phyloP scores from a whole-genome alignment of 2,888 invertebrate genomes.

The Julus scandinavius region DNA sequence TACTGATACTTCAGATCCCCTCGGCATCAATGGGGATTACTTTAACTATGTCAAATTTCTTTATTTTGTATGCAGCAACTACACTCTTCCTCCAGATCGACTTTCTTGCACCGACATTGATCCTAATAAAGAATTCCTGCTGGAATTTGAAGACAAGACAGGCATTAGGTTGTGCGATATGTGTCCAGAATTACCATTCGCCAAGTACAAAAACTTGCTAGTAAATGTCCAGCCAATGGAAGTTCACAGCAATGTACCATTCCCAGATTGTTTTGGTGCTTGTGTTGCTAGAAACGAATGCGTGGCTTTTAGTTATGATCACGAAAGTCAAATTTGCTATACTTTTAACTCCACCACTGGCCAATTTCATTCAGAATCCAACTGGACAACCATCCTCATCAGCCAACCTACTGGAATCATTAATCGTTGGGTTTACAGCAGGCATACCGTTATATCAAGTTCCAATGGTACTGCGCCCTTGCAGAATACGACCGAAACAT shows the following conservation, averaged over 20 bases:
- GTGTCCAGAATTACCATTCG: background rate
- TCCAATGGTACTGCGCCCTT: background rate
- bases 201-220: background rate
- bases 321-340: background rate
- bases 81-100: background rate
- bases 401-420: background rate
- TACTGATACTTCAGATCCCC: background rate
- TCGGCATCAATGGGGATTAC: background rate
- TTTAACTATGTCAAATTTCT: background rate
- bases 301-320: background rate
- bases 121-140: background rate
- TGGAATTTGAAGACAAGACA: background rate
- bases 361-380: slow-evolving; percentile 6
- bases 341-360: background rate
- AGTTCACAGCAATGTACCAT: slow-evolving; percentile 1
- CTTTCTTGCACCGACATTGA: background rate
- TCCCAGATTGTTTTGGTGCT: background rate
- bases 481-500: background rate
- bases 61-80: background rate
- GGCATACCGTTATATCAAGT: background rate
- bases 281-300: background rate
- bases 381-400: background rate
- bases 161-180: background rate
- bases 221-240: slow-evolving; percentile 1
- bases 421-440: background rate